Evolutionary conservation across 2,797 vertebrate genomes (phyloP), one percentile per base, ranked within the genome.

Genomic region (Helarctos malayanus): DNA sequence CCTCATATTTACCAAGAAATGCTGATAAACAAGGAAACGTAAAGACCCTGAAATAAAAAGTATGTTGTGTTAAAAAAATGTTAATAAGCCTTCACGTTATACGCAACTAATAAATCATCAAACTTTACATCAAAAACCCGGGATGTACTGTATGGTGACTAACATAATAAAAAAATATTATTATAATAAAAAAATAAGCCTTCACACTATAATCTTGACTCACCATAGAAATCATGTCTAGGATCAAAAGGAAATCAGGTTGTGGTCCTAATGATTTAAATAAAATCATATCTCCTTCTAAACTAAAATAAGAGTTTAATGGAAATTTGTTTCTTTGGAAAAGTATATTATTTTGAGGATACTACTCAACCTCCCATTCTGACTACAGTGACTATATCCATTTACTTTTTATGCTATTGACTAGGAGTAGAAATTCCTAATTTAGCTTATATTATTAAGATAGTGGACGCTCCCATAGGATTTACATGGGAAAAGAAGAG

Each of bases 21-120:
- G 98, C 99, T 98, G 99, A 99, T 97, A 99, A 98, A 98, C 99
- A 99, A 0, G 99, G 99, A 97, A 99, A 99, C 54, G 99, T 99
- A 98, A 99, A 99, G 82, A 99, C 99, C 97, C 99, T 99, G 98
- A 27, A 98, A 98, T 82, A 95, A 98, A 98, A 98, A 98, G 83
- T 3, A 78, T 49, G 69, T 94, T 78, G 14, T 47, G 29, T 68
- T 90, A 90, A 78, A 93, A 49, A 35, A 95, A 93, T 81, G 73
- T 65, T 56, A 78, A 54, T 86, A 54, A 93, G 47, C 1, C 32
- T 91, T 95, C 41, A 41, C 41, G 41, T 41, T 41, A 41, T 41
- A 41, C 41, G 41, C 41, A 41, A 41, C 41, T 41, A 41, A 41
- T 41, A 5, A 41, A 41, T 41, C 41, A 41, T 41, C 41, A 5